A percentile compares a stretch with the other conserved stretches of the same genome.
Conservation (phyloP, 2,113 vertebrate genomes). For the Hemiprocne comata region DNA sequence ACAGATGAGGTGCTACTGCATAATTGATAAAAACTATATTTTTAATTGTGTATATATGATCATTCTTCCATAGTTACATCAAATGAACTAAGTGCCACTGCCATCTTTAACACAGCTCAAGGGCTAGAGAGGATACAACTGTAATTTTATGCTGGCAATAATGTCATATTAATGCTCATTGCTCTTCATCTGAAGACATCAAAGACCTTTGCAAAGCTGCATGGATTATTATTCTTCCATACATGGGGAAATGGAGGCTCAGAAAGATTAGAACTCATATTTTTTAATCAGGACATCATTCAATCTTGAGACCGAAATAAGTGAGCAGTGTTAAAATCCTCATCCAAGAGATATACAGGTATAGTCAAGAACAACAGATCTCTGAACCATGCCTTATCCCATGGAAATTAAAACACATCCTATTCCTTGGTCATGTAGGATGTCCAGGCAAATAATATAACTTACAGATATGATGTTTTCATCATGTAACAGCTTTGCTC, state of each 20-base stretch:
- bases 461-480: background rate
- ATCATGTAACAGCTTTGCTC: background rate
- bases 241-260: background rate
- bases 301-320: background rate
- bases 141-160: background rate
- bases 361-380: background rate
- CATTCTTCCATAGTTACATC: constrained; percentile 34
- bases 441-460: background rate
- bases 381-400: background rate
- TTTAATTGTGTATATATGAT: constrained; percentile 58
- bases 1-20: constrained; percentile 49
- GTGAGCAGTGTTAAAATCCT: background rate
- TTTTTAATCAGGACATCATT: background rate
- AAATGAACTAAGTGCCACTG: constrained; percentile 15
- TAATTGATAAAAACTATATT: constrained; percentile 72
- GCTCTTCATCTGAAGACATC: constrained; percentile 5
- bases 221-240: background rate
- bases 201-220: constrained; percentile 14
- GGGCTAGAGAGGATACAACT: background rate
- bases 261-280: background rate
- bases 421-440: background rate
- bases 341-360: background rate
- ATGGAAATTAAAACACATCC: background rate
- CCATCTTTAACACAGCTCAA: constrained; percentile 1
- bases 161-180: background rate